phyloP scores from a whole-genome alignment of 2,113 vertebrate species.

The Atrichornis clamosus region DNA sequence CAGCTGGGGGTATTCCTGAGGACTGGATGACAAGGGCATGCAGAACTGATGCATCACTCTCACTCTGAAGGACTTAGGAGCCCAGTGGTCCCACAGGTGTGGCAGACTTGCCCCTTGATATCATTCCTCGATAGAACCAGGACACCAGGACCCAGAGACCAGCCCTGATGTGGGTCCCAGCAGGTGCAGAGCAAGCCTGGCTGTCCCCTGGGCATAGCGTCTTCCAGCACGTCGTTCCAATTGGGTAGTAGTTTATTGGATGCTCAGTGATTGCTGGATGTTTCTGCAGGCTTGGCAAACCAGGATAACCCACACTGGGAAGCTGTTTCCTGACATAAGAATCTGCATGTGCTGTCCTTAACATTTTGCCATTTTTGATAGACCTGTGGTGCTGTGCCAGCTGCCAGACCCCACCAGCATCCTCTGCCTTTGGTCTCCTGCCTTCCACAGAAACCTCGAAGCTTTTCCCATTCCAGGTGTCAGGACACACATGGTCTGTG shows the following conservation, averaged over 20 bases:
- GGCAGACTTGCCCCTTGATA: not conserved
- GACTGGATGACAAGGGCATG: fast-evolving
- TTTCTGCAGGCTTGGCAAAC: not conserved
- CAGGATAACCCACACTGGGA: not conserved
- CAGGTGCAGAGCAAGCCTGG: not conserved
- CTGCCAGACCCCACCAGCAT: not conserved
- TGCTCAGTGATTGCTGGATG: not conserved
- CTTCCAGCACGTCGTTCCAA: fast-evolving
- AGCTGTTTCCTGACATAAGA: not conserved
- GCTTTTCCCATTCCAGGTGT: not conserved
- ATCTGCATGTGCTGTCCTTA: not conserved
- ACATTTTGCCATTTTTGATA: not conserved
- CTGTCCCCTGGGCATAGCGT: not conserved
- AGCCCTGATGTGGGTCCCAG: fast-evolving
- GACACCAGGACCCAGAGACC: not conserved
- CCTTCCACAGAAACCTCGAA: not conserved
- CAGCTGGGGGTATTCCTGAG: not conserved
- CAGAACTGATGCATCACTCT: not conserved
- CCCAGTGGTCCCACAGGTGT: fast-evolving
- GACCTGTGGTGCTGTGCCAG: not conserved
- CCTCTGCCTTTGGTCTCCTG: not conserved
- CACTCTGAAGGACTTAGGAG: not conserved
- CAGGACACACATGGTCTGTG: not conserved
- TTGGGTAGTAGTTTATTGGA: not conserved
- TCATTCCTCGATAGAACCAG: not conserved